Percentiles rank a stretch among this genome's conserved stretches.
phyloP scores from a whole-genome alignment of 1,140 invertebrate species.

The Anthonomus grandis region DNA sequence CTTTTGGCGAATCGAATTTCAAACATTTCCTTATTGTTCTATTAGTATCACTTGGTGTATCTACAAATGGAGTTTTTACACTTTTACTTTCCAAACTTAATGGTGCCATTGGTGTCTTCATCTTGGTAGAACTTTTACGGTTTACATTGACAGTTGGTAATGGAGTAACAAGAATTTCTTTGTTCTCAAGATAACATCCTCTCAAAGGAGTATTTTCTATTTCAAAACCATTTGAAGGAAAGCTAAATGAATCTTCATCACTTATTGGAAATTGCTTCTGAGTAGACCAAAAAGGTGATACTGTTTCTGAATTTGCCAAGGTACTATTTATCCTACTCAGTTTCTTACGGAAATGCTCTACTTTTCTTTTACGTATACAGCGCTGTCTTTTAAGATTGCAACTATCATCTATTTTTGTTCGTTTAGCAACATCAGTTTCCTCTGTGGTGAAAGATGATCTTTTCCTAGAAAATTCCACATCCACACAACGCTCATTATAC shows the following conservation, averaged over 20 bases:
- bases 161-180: constrained; percentile 3
- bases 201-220: constrained; percentile 21
- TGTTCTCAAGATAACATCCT: constrained; percentile 14
- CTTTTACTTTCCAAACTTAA: too few relatives aligned
- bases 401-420: constrained; percentile 22
- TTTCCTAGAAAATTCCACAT: constrained; percentile 33
- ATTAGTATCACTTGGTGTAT: constrained; percentile 19
- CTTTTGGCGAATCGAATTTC: constrained; percentile 33
- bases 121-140: background rate
- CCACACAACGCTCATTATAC: constrained; percentile 45
- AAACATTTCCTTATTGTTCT: constrained; percentile 36
- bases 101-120: too few relatives aligned
- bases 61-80: constrained; percentile 9
- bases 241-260: constrained; percentile 12
- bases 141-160: too few relatives aligned
- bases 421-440: constrained; percentile 15
- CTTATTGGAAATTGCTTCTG: constrained; percentile 11
- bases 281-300: constrained; percentile 22
- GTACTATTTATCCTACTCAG: constrained; percentile 16
- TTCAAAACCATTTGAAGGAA: background rate
- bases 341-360: constrained; percentile 28
- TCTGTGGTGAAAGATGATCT: constrained; percentile 20
- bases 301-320: constrained; percentile 10
- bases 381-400: constrained; percentile 43
- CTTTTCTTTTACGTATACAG: constrained; percentile 37